phyloP scores from a whole-genome alignment of 2,113 vertebrate species.

The Nymphicus hollandicus region DNA sequence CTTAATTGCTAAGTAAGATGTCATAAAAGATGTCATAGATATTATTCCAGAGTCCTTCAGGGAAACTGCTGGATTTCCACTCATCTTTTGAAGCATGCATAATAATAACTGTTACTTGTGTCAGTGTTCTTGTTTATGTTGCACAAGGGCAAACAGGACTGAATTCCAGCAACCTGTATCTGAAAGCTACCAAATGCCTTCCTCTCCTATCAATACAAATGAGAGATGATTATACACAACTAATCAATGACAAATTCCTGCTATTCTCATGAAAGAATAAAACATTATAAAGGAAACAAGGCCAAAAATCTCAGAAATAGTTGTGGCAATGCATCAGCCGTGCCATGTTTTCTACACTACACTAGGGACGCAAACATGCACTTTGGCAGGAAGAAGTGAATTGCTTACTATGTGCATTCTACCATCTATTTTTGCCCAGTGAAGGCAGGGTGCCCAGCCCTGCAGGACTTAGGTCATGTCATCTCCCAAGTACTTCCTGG shows the following conservation, averaged over 20 bases:
- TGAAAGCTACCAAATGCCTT: neutral
- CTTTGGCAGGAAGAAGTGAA: neutral
- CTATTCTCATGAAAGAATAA: neutral
- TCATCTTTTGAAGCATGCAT: neutral
- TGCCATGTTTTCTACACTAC: neutral
- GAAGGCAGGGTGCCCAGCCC: neutral
- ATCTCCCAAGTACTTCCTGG: neutral
- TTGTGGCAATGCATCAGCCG: fast-evolving
- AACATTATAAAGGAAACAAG: neutral
- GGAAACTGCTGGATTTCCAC: neutral
- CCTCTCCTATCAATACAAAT: neutral
- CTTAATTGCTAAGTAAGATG: neutral
- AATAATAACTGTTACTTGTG: neutral
- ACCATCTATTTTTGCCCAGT: neutral
- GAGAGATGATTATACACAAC: neutral
- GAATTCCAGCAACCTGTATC: neutral
- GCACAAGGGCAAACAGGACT: neutral
- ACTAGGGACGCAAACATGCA: neutral
- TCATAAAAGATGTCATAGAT: neutral
- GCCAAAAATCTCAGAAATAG: neutral
- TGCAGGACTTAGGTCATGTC: neutral
- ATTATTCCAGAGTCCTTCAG: neutral
- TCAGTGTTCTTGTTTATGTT: neutral
- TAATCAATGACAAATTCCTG: neutral
- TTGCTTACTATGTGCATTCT: neutral